Evolutionary conservation across 1,140 invertebrate species (phyloP).

Genomic region (Lamellibrachia luymesi): DNA sequence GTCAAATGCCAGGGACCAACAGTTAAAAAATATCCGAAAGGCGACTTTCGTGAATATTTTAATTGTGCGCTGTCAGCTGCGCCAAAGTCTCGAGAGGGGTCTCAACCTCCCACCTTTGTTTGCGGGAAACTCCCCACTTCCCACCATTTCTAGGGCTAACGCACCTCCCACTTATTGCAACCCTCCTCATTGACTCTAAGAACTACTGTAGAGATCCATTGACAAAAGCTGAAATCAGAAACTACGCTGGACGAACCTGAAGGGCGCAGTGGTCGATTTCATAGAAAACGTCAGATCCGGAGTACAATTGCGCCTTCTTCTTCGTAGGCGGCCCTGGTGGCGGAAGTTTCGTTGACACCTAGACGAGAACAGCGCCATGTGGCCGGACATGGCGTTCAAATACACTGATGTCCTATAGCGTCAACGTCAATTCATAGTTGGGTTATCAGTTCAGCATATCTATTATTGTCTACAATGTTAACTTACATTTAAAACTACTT

Average conservation of each 20-base stretch:
- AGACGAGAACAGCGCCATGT: not conserved
- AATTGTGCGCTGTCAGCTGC: too few relatives aligned
- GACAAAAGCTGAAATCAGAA: too few relatives aligned
- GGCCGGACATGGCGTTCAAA: not conserved
- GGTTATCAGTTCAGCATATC: not conserved
- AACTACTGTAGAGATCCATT: not conserved
- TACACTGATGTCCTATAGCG: too few relatives aligned
- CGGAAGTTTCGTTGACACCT: constrained; percentile 21
- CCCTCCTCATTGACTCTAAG: not conserved
- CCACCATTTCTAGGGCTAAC: not conserved
- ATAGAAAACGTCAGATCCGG: constrained; percentile 11
- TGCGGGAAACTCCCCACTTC: too few relatives aligned
- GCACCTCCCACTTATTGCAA: not conserved
- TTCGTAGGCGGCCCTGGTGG: constrained; percentile 1
- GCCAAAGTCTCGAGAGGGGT: too few relatives aligned
- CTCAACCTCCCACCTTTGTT: too few relatives aligned
- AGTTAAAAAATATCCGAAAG: too few relatives aligned
- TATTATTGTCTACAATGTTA: not conserved
- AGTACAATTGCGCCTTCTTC: constrained; percentile 13
- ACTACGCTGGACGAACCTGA: not conserved
- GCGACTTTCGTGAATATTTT: too few relatives aligned
- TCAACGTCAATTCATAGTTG: not conserved
- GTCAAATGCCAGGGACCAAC: too few relatives aligned
- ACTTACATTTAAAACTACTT: too few relatives aligned
- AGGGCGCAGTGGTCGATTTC: constrained; percentile 9